Evolutionary conservation across 2,888 invertebrate genomes (phyloP).

Genomic region (Heliconius erato): DNA sequence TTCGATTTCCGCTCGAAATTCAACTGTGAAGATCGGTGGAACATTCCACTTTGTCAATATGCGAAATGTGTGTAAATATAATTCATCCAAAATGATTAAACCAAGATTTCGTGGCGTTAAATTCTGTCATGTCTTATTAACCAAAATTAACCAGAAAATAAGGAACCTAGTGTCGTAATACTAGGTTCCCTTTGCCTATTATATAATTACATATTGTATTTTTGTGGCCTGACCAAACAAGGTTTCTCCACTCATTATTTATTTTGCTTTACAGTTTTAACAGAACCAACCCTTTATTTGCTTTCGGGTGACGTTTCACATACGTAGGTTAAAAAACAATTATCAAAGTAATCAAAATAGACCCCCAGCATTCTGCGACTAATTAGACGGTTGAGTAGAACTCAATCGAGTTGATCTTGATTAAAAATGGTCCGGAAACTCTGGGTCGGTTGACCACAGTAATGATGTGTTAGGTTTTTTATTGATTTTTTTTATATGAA

Average conservation of each 20-base stretch:
- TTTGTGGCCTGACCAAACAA: neutral
- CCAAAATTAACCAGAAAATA: neutral
- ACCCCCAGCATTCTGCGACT: slow-evolving; percentile 73
- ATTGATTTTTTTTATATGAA: neutral
- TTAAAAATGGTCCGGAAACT: slow-evolving; percentile 81
- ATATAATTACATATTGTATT: neutral
- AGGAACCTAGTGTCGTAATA: too few relatives aligned
- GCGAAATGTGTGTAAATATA: neutral
- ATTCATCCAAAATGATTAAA: neutral
- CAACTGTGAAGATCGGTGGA: neutral
- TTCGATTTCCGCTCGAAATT: too few relatives aligned
- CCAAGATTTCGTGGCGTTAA: neutral
- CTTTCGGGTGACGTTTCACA: slow-evolving; percentile 50
- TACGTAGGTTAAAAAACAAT: slow-evolving; percentile 69
- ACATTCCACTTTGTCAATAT: neutral
- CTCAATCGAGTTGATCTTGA: slow-evolving; percentile 75
- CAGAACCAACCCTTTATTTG: slow-evolving; percentile 41
- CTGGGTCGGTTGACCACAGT: slow-evolving; percentile 66
- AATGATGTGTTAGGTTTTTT: slow-evolving; percentile 59
- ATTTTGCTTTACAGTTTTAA: neutral
- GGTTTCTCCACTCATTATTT: neutral
- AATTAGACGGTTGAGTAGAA: slow-evolving; percentile 78
- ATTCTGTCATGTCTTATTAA: neutral
- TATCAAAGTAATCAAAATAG: slow-evolving; percentile 73
- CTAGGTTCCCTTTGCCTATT: too few relatives aligned